phyloP scores from a whole-genome alignment of 2,888 invertebrate genomes.

The Standfussiana lucernea region DNA sequence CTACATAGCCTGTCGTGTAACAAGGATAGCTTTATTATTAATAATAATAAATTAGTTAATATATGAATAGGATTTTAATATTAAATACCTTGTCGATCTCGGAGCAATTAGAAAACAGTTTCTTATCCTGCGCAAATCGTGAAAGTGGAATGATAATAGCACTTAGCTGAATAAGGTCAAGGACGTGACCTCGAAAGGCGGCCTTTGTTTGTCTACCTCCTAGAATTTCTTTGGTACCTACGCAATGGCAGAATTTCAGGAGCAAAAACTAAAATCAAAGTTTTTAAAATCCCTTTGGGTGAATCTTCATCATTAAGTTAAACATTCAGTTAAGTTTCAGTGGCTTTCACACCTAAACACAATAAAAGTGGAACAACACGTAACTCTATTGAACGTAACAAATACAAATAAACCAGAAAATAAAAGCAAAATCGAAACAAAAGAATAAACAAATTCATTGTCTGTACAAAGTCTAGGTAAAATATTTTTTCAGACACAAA shows the following conservation, averaged over 20 bases:
- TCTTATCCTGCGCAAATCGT: conserved; percentile 20
- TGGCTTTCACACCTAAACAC: background rate
- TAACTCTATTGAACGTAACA: background rate
- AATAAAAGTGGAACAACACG: background rate
- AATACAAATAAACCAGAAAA: conserved; percentile 7
- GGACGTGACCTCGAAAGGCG: conserved; percentile 19
- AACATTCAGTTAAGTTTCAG: background rate
- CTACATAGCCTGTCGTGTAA: conserved; percentile 47
- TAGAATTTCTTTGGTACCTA: conserved; percentile 5
- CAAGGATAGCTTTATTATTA: conserved; percentile 39
- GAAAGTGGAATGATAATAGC: conserved; percentile 45
- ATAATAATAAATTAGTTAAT: conserved; percentile 41
- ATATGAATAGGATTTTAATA: conserved; percentile 9
- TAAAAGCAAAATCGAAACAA: conserved; percentile 10
- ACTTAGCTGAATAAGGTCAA: conserved; percentile 41
- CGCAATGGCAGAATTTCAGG: conserved; percentile 6
- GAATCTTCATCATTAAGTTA: background rate
- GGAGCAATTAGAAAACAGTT: conserved; percentile 32
- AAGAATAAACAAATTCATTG: conserved; percentile 23
- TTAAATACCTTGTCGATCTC: conserved; percentile 5
- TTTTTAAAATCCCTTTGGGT: background rate
- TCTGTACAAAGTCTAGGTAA: background rate
- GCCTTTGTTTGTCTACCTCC: conserved; percentile 11
- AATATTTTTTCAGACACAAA: conserved; percentile 14
- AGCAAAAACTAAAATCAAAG: conserved; percentile 5